phyloP scores from a whole-genome alignment of 2,888 invertebrate species.

The Hyalella azteca region DNA sequence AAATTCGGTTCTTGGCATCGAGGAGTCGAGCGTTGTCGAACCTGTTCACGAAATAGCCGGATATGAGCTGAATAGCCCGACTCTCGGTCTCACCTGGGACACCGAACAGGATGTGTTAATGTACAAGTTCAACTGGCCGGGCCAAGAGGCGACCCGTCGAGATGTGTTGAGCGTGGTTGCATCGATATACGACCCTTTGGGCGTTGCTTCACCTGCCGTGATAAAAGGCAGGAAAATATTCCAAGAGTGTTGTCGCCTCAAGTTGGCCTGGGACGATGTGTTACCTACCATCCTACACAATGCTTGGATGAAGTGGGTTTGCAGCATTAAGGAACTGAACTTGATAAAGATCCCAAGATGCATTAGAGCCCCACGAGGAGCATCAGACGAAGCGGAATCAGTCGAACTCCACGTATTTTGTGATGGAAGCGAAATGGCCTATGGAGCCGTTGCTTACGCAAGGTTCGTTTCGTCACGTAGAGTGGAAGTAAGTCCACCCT shows the following conservation, averaged over 20 bases:
- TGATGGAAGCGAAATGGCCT: neutral
- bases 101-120: neutral
- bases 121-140: neutral
- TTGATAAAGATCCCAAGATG: neutral
- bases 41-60: neutral
- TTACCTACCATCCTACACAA: neutral
- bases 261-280: neutral
- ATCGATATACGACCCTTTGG: slow-evolving; percentile 3
- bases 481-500: too few species aligned
- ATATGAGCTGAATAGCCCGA: neutral
- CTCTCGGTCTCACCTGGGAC: slow-evolving; percentile 35
- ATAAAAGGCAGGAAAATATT: neutral
- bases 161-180: neutral
- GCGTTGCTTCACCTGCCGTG: neutral
- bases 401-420: neutral
- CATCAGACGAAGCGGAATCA: too few species aligned
- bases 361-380: neutral
- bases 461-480: too few species aligned
- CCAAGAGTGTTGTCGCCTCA: neutral
- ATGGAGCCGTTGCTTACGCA: neutral
- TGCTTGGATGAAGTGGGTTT: neutral
- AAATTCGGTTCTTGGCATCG: neutral
- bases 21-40: neutral
- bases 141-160: neutral
- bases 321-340: neutral